Percentiles rank a stretch among this genome's conserved stretches.
Evolutionary conservation across 2,113 vertebrate genomes (phyloP).

Genomic region (Stictonetta naevosa): DNA sequence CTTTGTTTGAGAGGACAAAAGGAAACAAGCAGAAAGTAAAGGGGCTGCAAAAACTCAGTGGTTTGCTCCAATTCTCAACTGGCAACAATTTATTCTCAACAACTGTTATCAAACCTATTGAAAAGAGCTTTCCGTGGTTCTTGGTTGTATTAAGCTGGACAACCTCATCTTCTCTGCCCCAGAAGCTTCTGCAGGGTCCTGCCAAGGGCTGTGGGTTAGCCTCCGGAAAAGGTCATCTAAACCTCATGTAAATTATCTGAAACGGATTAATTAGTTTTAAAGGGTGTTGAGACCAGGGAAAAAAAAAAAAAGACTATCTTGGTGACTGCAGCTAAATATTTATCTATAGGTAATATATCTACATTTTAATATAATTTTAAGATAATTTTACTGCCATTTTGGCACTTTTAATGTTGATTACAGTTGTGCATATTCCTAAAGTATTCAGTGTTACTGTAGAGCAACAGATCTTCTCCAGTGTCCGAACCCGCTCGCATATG

Average conservation of each 20-base stretch:
- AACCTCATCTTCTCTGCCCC: not conserved
- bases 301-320: not conserved
- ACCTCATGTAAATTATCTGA: not conserved
- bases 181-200: not conserved
- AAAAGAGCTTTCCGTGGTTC: not conserved
- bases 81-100: not conserved
- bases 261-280: not conserved
- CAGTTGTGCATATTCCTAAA: not conserved
- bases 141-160: not conserved
- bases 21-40: not conserved
- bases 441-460: not conserved
- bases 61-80: not conserved
- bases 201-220: not conserved
- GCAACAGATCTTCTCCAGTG: not conserved
- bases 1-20: not conserved
- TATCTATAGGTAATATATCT: not conserved
- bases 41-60: not conserved
- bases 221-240: not conserved
- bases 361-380: not conserved
- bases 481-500: not conserved
- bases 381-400: not conserved
- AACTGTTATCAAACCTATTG: not conserved
- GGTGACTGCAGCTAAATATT: not conserved
- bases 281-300: not conserved
- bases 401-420: not conserved